phyloP scores from a whole-genome alignment of 2,888 invertebrate genomes.

The Cephus sareptanus region DNA sequence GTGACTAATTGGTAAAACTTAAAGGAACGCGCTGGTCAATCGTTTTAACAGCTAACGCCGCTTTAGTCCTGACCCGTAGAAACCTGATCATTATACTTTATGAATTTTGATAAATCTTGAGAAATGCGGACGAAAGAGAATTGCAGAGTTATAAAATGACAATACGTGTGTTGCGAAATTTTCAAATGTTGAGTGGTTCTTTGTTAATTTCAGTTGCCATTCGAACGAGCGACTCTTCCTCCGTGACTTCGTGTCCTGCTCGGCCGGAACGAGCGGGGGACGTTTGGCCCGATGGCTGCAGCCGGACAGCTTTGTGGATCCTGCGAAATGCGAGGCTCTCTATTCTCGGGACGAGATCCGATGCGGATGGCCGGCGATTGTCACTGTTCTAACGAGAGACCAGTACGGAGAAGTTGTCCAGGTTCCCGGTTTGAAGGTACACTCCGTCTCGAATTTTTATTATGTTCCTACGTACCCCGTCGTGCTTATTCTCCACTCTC shows the following conservation, averaged over 20 bases:
- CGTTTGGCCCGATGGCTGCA: slow-evolving; percentile 95
- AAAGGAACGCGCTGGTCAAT: too few species aligned
- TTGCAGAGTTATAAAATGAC: too few species aligned
- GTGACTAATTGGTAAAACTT: too few species aligned
- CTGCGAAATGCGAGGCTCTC: slow-evolving; percentile 85
- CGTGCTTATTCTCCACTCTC: neutral
- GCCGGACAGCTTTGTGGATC: slow-evolving; percentile 92
- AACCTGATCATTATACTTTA: too few species aligned
- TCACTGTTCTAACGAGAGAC: slow-evolving; percentile 86
- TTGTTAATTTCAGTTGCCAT: slow-evolving; percentile 72
- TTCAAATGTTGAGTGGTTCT: too few species aligned
- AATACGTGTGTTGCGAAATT: too few species aligned
- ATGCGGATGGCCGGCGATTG: slow-evolving; percentile 86
- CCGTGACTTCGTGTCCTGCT: slow-evolving; percentile 90
- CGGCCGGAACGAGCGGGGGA: slow-evolving; percentile 88
- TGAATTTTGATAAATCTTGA: too few species aligned
- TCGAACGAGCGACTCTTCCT: slow-evolving; percentile 94
- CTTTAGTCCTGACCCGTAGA: too few species aligned
- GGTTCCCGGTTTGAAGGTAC: slow-evolving; percentile 86
- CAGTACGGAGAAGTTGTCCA: slow-evolving; percentile 92
- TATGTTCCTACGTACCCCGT: neutral
- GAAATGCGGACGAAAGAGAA: too few species aligned
- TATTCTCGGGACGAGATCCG: slow-evolving; percentile 78
- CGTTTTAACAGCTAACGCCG: too few species aligned
- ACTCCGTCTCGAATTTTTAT: slow-evolving; percentile 25